Percentiles rank a stretch among this genome's conserved stretches.
Evolutionary conservation across 2,888 invertebrate genomes (phyloP).

Genomic region (Pristionchus arcanus): DNA sequence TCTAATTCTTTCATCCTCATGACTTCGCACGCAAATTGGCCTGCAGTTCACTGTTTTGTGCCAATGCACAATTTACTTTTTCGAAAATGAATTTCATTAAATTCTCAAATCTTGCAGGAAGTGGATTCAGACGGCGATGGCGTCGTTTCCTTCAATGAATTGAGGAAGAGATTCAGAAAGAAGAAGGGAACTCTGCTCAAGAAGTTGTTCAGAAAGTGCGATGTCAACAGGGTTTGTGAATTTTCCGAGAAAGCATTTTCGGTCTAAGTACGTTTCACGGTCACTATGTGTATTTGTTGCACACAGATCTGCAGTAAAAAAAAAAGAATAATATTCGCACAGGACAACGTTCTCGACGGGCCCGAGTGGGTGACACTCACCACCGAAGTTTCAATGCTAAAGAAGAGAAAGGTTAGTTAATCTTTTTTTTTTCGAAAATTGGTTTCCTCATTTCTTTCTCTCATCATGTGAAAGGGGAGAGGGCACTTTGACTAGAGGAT

Average conservation of each 20-base stretch:
- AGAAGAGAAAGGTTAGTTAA: slow-evolving; percentile 49
- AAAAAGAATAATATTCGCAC: neutral
- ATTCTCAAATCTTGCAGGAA: slow-evolving; percentile 23
- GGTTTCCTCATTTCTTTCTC: too few relatives aligned
- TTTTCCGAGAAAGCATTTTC: neutral
- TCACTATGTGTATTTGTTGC: neutral
- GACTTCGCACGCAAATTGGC: neutral
- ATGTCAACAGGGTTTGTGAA: slow-evolving; percentile 44
- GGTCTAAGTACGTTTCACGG: too few relatives aligned
- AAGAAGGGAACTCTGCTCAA: slow-evolving; percentile 53
- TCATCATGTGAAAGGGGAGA: too few relatives aligned
- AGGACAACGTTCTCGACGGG: slow-evolving; percentile 47
- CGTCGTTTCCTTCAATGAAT: slow-evolving; percentile 24
- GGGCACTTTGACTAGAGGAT: too few relatives aligned
- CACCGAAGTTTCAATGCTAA: slow-evolving; percentile 32
- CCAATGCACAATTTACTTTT: too few relatives aligned
- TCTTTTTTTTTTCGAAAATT: neutral
- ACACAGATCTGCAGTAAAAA: neutral
- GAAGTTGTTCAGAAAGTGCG: slow-evolving; percentile 52
- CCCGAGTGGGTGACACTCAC: slow-evolving; percentile 53
- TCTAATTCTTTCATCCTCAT: neutral
- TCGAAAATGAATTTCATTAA: neutral
- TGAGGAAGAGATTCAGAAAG: slow-evolving; percentile 48
- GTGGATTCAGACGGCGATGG: slow-evolving; percentile 53
- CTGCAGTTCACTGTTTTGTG: too few relatives aligned